phyloP scores from a whole-genome alignment of 2,888 invertebrate species.

The Plebejus anna region DNA sequence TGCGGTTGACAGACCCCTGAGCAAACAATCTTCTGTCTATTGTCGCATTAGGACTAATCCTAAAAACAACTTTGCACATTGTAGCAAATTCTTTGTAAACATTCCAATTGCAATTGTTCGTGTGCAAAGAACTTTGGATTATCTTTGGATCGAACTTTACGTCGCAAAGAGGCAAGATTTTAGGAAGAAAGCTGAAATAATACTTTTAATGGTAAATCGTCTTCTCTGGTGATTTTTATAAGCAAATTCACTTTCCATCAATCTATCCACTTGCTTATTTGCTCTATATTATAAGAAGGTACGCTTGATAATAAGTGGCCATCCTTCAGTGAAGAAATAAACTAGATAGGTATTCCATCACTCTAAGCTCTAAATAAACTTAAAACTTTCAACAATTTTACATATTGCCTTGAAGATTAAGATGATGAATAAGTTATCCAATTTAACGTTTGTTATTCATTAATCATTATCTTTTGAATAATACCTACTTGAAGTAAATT shows the following conservation, averaged over 20 bases:
- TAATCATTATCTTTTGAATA: no score
- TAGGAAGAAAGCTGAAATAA: background rate
- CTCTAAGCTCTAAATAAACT: no score
- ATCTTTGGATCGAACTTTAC: background rate
- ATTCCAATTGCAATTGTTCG: constrained; percentile 41
- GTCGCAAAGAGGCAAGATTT: background rate
- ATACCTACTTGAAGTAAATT: no score
- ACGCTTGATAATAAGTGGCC: no score
- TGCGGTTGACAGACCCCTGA: constrained; percentile 63
- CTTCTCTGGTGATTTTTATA: background rate
- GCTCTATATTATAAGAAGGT: background rate
- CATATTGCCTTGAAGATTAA: no score
- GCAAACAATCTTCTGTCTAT: constrained; percentile 57
- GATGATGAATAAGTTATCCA: no score
- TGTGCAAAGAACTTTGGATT: constrained; percentile 1
- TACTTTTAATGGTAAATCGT: background rate
- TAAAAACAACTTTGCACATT: constrained; percentile 57
- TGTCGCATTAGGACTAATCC: constrained; percentile 60
- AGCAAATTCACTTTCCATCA: background rate
- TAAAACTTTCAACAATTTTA: no score
- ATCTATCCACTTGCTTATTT: background rate
- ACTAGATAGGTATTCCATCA: no score
- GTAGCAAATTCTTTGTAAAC: constrained; percentile 44
- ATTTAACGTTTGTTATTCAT: no score
- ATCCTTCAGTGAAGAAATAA: no score